A percentile compares a stretch with the other conserved stretches of the same genome.
Conservation (phyloP, 1,140 invertebrate species). For the Drosophila hydei region DNA sequence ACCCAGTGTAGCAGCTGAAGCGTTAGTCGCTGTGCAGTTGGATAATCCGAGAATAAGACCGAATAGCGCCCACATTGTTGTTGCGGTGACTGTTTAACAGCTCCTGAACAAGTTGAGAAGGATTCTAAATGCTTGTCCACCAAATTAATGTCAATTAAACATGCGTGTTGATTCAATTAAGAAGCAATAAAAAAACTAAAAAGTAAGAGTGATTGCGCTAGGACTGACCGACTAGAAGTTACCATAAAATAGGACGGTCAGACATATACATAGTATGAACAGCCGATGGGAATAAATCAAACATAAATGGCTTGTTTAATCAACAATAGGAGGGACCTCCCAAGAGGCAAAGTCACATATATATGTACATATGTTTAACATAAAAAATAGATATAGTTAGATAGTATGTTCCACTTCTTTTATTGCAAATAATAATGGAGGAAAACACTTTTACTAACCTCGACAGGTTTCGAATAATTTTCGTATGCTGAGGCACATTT, state of each 20-base stretch:
- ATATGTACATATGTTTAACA: too few relatives aligned
- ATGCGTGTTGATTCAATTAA: conserved; percentile 34
- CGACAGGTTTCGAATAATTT: conserved; percentile 66
- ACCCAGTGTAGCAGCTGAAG: neutral
- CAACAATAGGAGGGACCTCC: neutral
- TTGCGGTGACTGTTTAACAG: neutral
- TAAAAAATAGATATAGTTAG: too few relatives aligned
- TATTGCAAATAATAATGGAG: neutral
- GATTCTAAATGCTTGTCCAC: neutral
- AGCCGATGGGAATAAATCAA: neutral
- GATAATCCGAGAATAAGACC: conserved; percentile 19
- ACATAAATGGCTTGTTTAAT: neutral
- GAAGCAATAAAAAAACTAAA: neutral
- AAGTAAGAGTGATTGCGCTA: too few relatives aligned
- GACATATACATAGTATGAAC: too few relatives aligned
- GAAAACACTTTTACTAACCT: conserved; percentile 55
- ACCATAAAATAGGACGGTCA: too few relatives aligned
- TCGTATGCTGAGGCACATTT: conserved; percentile 65
- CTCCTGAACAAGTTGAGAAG: neutral
- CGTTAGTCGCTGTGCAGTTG: neutral
- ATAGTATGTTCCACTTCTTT: too few relatives aligned
- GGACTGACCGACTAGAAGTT: too few relatives aligned
- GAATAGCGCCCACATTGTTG: conserved; percentile 32
- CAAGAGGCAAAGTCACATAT: neutral
- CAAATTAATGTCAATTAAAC: conserved; percentile 13